Percentiles rank a stretch among this genome's conserved stretches.
Conservation (phyloP, 2,113 vertebrate species). For the Gopherus evgoodei region DNA sequence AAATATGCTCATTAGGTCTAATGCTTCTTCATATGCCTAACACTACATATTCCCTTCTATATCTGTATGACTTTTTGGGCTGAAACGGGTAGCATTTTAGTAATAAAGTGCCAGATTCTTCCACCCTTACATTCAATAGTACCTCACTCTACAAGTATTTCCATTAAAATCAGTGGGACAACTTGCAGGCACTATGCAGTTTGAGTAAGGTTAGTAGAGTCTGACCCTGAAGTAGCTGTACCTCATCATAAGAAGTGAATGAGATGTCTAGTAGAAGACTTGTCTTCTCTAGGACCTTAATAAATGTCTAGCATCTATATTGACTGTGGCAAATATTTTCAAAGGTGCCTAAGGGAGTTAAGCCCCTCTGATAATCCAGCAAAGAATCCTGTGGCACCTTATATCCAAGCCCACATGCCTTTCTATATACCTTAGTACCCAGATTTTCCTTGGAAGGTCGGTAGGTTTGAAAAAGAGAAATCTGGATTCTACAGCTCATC, state of each 20-base stretch:
- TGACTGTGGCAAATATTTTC: background rate
- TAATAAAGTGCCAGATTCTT: background rate
- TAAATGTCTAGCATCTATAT: background rate
- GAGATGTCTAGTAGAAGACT: background rate
- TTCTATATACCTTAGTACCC: background rate
- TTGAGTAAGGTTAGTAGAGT: background rate
- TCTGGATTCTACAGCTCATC: background rate
- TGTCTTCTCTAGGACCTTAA: background rate
- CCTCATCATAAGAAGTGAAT: background rate
- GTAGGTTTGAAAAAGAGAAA: background rate
- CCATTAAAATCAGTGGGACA: background rate
- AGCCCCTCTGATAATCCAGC: background rate
- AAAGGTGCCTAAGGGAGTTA: background rate
- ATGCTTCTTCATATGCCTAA: background rate
- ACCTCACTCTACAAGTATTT: background rate
- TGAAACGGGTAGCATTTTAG: background rate
- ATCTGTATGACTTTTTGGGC: background rate
- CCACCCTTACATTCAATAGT: background rate
- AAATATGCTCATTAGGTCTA: background rate
- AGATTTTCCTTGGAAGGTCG: background rate
- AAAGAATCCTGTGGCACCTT: no score
- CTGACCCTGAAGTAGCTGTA: background rate
- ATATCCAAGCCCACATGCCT: background rate
- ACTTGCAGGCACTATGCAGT: background rate
- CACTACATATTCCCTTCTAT: background rate